These are phyloP conservation scores for Ochotona curzoniae DNA, from an alignment of 2,113 vertebrate species.

Conservation along the genomic window DNA sequence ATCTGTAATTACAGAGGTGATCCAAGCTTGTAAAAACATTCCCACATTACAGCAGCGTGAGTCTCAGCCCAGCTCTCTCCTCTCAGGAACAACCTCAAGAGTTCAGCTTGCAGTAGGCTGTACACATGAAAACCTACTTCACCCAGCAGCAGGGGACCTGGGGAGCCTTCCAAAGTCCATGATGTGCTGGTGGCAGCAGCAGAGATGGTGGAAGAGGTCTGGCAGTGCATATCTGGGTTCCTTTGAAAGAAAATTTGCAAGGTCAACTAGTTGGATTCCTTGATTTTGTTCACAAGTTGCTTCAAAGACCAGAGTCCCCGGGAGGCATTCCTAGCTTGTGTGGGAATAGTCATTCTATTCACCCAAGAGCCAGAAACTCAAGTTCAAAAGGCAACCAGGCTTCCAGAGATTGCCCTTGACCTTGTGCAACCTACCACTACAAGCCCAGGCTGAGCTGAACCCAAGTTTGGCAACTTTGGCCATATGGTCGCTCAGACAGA, in stretches of 20 bases:
- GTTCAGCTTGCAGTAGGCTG: background rate
- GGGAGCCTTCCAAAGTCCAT: background rate
- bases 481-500: background rate
- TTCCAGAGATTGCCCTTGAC: constrained; percentile 16
- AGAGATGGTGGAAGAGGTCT: background rate
- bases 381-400: constrained; percentile 56
- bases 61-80: background rate
- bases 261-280: background rate
- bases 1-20: constrained; percentile 73
- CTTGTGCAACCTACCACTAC: background rate
- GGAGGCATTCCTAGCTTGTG: constrained; percentile 49
- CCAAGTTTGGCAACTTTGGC: background rate
- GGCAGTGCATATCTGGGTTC: background rate
- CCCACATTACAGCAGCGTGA: constrained; percentile 56
- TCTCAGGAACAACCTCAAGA: background rate
- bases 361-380: constrained; percentile 45
- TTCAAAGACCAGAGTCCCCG: constrained; percentile 65
- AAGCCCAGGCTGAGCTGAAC: constrained; percentile 25
- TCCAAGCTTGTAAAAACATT: constrained; percentile 73
- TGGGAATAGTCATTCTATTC: constrained; percentile 56
- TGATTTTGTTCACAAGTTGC: constrained; percentile 57
- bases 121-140: background rate
- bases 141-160: background rate
- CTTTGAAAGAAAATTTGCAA: constrained; percentile 54
- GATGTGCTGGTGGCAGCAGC: background rate